Evolutionary conservation across 1,140 invertebrate genomes (phyloP), one percentile per base, ranked within the genome.

Genomic region (Aphidius gifuensis): DNA sequence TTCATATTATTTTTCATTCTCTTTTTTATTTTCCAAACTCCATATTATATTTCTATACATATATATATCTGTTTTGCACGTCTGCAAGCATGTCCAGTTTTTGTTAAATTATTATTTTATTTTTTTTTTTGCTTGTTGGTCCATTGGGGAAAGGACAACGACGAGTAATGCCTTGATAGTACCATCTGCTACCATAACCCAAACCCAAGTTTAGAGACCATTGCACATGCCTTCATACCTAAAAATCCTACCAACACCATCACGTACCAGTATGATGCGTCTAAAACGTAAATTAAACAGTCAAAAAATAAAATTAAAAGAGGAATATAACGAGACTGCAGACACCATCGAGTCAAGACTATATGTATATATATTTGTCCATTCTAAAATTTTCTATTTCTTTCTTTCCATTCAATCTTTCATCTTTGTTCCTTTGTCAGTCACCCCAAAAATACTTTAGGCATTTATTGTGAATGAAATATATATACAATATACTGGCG

Each of bases 151-250:
- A 21, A 23, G 3, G 21, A 49, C 48, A 11, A 9, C 8, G 2
- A 9, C 44, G 11, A 9, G 44, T 8, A 8, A 45, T 8, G 11
- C 8, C 8, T 11, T 45, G 57, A 38, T 58, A 48, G 44, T 44
- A 49, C 57, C 57, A 58, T 58, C 57, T 58, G 57, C 45, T 58
- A 44, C 57, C 57, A 58, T 58, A 44, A 38, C 23, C 23, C 23
- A 32, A 32, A 32, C 23, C 23, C 23, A 32, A 32, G 23, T 32
- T 32, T 32, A 32, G 23, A 32, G 23, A 32, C 23, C 23, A 32
- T 32, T 32, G 23, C 23, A 32, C 23, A 32, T 32, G 23, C 23
- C 23, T 3, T 32, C 23, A 32, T 32, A 32, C 23, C 23, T 32
- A 32, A 32, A 32, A 3, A 32, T 32, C 38, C 42, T 39, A 11